phyloP scores from a whole-genome alignment of 2,797 vertebrate species.

The Lerista edwardsae region DNA sequence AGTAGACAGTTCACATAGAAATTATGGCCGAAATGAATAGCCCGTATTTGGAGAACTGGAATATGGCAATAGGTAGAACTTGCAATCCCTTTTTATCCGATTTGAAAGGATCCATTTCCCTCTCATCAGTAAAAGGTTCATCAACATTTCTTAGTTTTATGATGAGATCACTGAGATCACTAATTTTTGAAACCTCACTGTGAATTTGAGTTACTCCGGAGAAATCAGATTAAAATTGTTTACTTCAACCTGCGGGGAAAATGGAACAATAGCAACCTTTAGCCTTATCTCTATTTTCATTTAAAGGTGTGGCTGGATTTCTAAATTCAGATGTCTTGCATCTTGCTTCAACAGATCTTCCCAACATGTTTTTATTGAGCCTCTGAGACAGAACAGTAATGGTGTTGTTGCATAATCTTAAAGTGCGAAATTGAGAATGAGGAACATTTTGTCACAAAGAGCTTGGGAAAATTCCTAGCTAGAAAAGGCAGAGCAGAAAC shows the following conservation, averaged over 20 bases:
- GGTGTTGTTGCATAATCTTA: conserved; percentile 15
- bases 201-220: neutral
- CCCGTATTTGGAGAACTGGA: too few species aligned
- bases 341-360: conserved; percentile 2
- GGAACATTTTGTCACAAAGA: neutral
- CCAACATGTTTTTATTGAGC: neutral
- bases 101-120: neutral
- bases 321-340: neutral
- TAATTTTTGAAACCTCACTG: neutral
- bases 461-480: neutral
- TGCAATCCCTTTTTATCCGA: neutral
- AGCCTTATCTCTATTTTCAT: neutral
- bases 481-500: neutral
- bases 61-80: neutral
- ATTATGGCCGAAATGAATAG: too few species aligned
- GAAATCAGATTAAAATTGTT: neutral
- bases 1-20: too few species aligned
- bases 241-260: neutral
- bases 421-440: neutral
- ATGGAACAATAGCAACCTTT: neutral
- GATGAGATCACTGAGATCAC: neutral
- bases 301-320: neutral
- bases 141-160: neutral
- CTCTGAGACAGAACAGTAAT: conserved; percentile 16
- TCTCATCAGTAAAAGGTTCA: neutral